Evolutionary conservation across 2,888 invertebrate genomes (phyloP), one percentile per base, ranked within the genome.

Genomic region (Archips xylosteana): DNA sequence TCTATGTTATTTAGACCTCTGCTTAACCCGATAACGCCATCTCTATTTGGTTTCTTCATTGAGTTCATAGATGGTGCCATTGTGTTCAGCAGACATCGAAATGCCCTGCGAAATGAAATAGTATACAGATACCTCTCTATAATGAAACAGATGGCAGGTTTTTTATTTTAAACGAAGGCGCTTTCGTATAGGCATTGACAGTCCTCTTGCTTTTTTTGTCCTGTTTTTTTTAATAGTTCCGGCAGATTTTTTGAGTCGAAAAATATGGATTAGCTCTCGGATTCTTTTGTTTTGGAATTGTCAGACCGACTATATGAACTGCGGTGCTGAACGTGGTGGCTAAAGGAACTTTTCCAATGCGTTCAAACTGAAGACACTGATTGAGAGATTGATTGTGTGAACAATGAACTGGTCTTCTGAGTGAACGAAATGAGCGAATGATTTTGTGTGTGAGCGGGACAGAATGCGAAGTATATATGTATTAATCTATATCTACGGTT

Each of bases 401-500:
- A 57, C 39, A 57, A 13, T 59, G 61, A 42, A 54, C 10, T 57
- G 60, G 57, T 67, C 32, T 39, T 34, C 49, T 49, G 69, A 59
- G 45, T 51, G 74, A 42, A 34, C 42, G 67, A 36, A 47, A 23
- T 32, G 69, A 59, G 45, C 42, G 74, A 42, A 42, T 54, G 67
- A 59, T 36, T 23, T 60, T 57, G 59, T 71, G 70, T 68, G 73
- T n/a, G 47, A 63, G 63, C 59, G 47, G 47, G 47, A 54, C 61
- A 63, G 62, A 68, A 34, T 59, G 68, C 60, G 45, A 60, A 65
- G 39, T 71, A 69, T 69, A 61, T 69, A 61, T 69, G 45, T 60
- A 68, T 61, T 54, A 65, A 73, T 67, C 78, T 83, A 80, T 84
- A 84, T 86, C 81, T 83, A 87, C 71, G 91, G 90, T 91, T 91